Base-by-base conservation (phyloP, 2,888 invertebrate genomes). In the Leucozona laternaria region DNA sequence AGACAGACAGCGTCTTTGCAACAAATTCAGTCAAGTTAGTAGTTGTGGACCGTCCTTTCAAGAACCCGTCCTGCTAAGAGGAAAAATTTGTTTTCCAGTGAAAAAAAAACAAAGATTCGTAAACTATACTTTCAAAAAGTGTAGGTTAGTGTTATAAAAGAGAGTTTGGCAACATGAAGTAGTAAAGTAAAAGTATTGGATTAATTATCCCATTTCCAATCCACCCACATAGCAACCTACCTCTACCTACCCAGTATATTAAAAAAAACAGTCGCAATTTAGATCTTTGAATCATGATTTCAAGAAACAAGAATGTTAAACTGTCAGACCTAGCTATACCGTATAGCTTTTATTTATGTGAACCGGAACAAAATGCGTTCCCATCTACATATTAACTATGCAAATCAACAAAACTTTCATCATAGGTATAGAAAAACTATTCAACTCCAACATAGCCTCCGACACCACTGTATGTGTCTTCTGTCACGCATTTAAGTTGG, bases 401-500 rank as follows among this genome's bases (percentile, higher is more conserved):
- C 60, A 60, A 60, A 60, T 60, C 57, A 31, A 34, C 25, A 62
- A 1, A 40, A 64, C 64, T 48, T 66, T 48, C 66, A 17, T 28
- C n/a, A 2, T 28, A 15, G 11, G 6, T 20, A 60, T 7, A 58
- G 11, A 48, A 48, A 20, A 66, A 66, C 48, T 6, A 40, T 22
- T 17, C 28, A 64, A 37, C 53, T 25, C n/a, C 6, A 48, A 68
- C 48, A 64, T 34, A 15, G 40, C 37, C 64, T 20, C 20, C 58
- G 37, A 40, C 45, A 50, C 25, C 31, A n/a, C n/a, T n/a, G n/a
- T n/a, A n/a, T n/a, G 4, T 31, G 50, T 70, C 58, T 62, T 50
- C 53, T 73, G 80, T 85, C 85, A 85, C 85, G 85, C 86, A 86
- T 81, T 86, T 60, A 78, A 60, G 78, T 78, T 86, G 86, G 66